Evolutionary conservation across 2,797 vertebrate species (phyloP).

Genomic region (Oceanodroma leucorhoa): DNA sequence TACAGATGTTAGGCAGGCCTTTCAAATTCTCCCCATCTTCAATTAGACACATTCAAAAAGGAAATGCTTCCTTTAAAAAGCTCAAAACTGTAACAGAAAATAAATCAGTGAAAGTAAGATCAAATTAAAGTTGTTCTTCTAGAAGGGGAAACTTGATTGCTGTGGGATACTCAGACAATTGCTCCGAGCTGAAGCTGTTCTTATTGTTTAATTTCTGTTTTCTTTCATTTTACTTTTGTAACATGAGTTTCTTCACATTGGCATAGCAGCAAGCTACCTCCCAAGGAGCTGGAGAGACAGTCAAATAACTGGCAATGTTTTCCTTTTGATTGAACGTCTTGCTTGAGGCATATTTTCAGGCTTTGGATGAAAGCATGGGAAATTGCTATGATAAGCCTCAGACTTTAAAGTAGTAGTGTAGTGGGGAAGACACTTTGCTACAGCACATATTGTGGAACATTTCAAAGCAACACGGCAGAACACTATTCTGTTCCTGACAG

Average conservation of each 20-base stretch:
- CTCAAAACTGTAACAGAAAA: not conserved
- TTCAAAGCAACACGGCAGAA: slow-evolving; percentile 17
- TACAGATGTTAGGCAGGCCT: not conserved
- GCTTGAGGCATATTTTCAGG: slow-evolving; percentile 46
- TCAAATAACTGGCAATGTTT: slow-evolving; percentile 59
- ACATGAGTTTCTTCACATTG: slow-evolving; percentile 50
- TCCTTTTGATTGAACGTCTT: slow-evolving; percentile 55
- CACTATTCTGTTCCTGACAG: slow-evolving; percentile 11
- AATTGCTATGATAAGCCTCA: slow-evolving; percentile 55
- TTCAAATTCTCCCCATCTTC: not conserved
- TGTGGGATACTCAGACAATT: slow-evolving; percentile 18
- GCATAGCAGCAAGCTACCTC: not conserved
- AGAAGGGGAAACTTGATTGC: slow-evolving; percentile 15
- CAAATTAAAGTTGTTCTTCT: slow-evolving; percentile 35
- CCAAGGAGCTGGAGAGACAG: slow-evolving; percentile 50
- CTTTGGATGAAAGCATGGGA: slow-evolving; percentile 56
- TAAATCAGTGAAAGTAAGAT: slow-evolving; percentile 19
- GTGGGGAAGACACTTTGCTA: slow-evolving; percentile 5
- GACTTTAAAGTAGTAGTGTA: slow-evolving; percentile 33
- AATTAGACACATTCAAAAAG: not conserved
- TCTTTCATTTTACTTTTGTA: slow-evolving; percentile 56
- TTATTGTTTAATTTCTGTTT: slow-evolving; percentile 55
- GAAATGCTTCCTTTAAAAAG: not conserved
- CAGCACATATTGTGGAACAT: slow-evolving; percentile 5
- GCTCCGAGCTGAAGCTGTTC: not conserved